Evolutionary conservation across 1,140 invertebrate genomes (phyloP).

Genomic region (Theocolax elegans): DNA sequence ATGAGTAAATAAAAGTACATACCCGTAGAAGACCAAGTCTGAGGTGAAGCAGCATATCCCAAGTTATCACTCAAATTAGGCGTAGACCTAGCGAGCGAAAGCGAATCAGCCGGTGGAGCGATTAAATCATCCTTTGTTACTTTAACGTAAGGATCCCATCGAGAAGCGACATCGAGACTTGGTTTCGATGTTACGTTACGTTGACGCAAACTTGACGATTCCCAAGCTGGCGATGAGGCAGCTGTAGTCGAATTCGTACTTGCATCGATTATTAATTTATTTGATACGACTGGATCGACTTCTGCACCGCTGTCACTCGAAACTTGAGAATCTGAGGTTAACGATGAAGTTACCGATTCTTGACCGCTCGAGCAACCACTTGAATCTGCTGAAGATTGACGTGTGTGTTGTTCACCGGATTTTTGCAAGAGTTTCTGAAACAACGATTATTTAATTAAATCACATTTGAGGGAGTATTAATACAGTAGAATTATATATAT

Average conservation of each 20-base stretch:
- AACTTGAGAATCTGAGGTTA: slow-evolving; percentile 69
- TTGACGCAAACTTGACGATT: slow-evolving; percentile 60
- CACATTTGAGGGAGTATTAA: no score
- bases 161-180: slow-evolving; percentile 25
- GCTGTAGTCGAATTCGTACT: slow-evolving; percentile 34
- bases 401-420: slow-evolving; percentile 59
- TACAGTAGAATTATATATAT: no score
- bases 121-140: slow-evolving; percentile 50
- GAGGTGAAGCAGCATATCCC: slow-evolving; percentile 54
- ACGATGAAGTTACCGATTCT: slow-evolving; percentile 70
- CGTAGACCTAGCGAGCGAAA: slow-evolving; percentile 60
- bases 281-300: slow-evolving; percentile 60
- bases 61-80: slow-evolving; percentile 59
- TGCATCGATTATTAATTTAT: slow-evolving; percentile 49
- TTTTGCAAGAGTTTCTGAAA: slow-evolving; percentile 62
- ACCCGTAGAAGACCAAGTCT: slow-evolving; percentile 61
- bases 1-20: neutral
- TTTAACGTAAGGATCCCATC: slow-evolving; percentile 61
- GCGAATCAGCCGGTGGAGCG: slow-evolving; percentile 51
- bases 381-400: slow-evolving; percentile 68
- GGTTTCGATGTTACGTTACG: slow-evolving; percentile 55
- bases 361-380: slow-evolving; percentile 71
- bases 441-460: neutral
- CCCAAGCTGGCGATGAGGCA: slow-evolving; percentile 53
- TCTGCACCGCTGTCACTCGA: slow-evolving; percentile 69